Evolutionary conservation across 1,140 invertebrate species (phyloP).

Genomic region (Catajapyx aquilonaris): DNA sequence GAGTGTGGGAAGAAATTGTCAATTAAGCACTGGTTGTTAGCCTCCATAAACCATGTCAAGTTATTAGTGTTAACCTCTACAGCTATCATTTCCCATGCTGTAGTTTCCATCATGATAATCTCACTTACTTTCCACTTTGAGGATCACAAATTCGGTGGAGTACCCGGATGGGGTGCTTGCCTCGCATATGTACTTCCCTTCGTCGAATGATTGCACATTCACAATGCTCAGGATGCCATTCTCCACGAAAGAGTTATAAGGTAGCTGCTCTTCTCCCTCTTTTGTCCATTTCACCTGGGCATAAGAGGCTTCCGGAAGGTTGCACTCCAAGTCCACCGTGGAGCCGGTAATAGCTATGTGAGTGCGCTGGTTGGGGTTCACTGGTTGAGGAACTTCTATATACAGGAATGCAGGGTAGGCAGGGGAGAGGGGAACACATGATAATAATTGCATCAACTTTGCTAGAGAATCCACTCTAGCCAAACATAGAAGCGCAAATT

Average conservation of each 20-base stretch:
- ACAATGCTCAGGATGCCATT: slow-evolving; percentile 19
- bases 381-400: no score
- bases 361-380: no score
- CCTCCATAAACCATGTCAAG: no score
- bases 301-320: background rate
- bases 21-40: no score
- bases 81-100: no score
- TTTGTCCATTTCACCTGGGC: slow-evolving; percentile 5
- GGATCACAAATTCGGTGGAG: slow-evolving; percentile 37
- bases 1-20: no score
- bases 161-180: slow-evolving; percentile 24
- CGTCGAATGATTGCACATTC: slow-evolving; percentile 30
- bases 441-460: no score
- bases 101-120: background rate
- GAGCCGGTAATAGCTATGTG: background rate
- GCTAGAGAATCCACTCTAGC: no score
- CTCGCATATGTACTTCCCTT: slow-evolving; percentile 46
- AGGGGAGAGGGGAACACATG: no score
- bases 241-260: slow-evolving; percentile 19
- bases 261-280: slow-evolving; percentile 9
- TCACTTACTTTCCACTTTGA: slow-evolving; percentile 45
- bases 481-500: no score
- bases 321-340: background rate
- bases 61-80: no score
- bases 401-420: no score